These are phyloP conservation scores for Thalassarche chlororhynchos DNA, from an alignment of 2,113 vertebrate species.

Conservation along the genomic window DNA sequence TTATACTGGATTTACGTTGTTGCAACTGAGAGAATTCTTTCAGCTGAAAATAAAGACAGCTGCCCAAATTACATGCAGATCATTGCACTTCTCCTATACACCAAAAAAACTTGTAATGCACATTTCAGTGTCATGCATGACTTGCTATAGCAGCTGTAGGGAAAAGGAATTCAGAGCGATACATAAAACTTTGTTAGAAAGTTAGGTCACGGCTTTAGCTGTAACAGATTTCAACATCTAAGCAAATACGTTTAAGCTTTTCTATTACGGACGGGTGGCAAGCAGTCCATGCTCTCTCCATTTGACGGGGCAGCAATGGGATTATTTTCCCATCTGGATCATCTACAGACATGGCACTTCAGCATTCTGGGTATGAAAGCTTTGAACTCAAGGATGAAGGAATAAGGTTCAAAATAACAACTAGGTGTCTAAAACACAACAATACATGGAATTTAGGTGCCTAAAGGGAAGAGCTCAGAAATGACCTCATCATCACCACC, in stretches of 20 bases:
- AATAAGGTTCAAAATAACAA: not conserved
- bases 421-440: not conserved
- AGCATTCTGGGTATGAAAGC: not conserved
- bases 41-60: constrained; percentile 49
- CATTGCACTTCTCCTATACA: constrained; percentile 47
- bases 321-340: not conserved
- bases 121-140: constrained; percentile 50
- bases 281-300: not conserved
- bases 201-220: not conserved
- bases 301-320: not conserved
- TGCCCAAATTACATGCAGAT: constrained; percentile 50
- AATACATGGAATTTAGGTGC: not conserved
- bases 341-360: not conserved
- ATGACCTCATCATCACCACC: not conserved
- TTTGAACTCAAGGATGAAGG: not conserved
- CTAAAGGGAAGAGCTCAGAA: not conserved
- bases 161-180: constrained; percentile 20
- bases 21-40: constrained; percentile 62
- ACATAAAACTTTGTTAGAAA: constrained; percentile 11
- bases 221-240: not conserved
- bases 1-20: constrained; percentile 58
- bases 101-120: constrained; percentile 22
- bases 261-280: not conserved
- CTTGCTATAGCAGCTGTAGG: constrained; percentile 11
- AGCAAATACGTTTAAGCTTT: not conserved